Base-by-base conservation (phyloP, 2,888 invertebrate species). In the Drosophila paranaensis region DNA sequence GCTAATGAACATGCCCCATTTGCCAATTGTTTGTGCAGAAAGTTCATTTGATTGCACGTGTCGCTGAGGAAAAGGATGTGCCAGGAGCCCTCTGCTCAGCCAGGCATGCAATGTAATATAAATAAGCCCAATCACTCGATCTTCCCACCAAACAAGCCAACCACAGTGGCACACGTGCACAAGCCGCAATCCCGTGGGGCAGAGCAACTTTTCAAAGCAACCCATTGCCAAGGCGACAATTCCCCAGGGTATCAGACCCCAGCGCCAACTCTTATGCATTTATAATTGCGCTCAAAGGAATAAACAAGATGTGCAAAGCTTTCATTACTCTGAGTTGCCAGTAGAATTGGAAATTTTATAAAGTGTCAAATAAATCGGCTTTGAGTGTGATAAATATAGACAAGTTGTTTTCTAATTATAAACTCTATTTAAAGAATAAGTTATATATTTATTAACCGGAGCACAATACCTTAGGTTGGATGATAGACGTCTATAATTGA, bases 1-100 rank as follows among this genome's bases (percentile, higher is more conserved):
- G 75, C 63, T 79, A 79, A 79, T 79, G 79, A 79, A 78, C 78
- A 63, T 68, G 65, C 58, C 53, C 61, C 66, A 68, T 65, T 63
- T 54, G 54, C 46, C 45, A 58, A 68, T 68, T 62, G 65, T 51
- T 61, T 60, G 50, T 60, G 51, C 35, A 42, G 37, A 57, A 57
- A 71, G 55, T 48, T 65, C 72, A 54, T 68, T 66, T 69, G 45
- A 63, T 25, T 48, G 74, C 78, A 78, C 74, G 75, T 78, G 78
- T 51, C 67, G n/a, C 35, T n/a, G 14, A 4, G 48, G 48, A n/a
- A 46, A 20, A 27, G 54, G 25, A 74, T 42, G 50, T 43, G 53
- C 35, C 20, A 53, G 35, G 16, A 61, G 45, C 25, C 27, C 48
- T 45, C 42, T 58, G 69, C 42, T 48, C 65, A 71, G 43, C 25